Evolutionary conservation across 2,113 vertebrate genomes (phyloP).

Genomic region (Erinaceus europaeus): DNA sequence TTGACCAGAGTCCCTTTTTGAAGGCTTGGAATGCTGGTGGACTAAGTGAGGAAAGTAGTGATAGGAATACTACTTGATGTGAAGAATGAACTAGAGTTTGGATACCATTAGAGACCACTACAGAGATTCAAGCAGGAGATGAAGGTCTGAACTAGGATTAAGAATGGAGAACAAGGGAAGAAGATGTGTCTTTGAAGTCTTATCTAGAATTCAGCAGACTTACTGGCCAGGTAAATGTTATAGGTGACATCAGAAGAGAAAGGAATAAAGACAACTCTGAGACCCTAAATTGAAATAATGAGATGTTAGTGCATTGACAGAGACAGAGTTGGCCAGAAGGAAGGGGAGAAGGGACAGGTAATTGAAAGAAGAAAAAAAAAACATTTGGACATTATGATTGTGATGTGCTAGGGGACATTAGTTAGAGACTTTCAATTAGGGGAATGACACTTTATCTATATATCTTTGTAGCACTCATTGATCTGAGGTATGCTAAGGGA

Average conservation of each 20-base stretch:
- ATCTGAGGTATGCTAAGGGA: not conserved
- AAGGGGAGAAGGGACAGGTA: not conserved
- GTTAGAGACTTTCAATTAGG: not conserved
- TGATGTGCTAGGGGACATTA: not conserved
- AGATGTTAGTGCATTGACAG: not conserved
- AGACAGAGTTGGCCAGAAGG: not conserved
- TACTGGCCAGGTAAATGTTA: not conserved
- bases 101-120: not conserved
- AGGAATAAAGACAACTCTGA: not conserved
- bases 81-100: not conserved
- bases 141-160: not conserved
- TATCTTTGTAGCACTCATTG: not conserved
- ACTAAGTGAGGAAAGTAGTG: not conserved
- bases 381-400: not conserved
- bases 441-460: not conserved
- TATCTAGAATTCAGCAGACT: not conserved
- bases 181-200: not conserved
- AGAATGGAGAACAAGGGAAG: not conserved
- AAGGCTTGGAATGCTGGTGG: not conserved
- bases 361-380: not conserved
- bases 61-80: accelerated
- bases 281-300: not conserved
- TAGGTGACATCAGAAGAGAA: not conserved
- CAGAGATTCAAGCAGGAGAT: not conserved
- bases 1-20: not conserved